phyloP scores from a whole-genome alignment of 2,888 invertebrate species.

The Bibio marci region DNA sequence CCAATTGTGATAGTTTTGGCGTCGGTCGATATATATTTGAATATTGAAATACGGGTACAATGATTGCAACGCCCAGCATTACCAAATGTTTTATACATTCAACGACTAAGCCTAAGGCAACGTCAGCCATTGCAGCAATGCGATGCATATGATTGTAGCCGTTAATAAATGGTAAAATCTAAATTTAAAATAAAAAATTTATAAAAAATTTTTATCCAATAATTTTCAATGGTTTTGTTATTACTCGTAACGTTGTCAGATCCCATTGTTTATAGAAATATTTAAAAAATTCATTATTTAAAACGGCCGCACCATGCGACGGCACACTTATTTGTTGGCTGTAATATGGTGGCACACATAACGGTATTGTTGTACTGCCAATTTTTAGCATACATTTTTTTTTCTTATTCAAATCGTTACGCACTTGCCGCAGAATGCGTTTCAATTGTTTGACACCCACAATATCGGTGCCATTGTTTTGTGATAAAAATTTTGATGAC shows the following conservation, averaged over 20 bases:
- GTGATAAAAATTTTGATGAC: constrained; percentile 55
- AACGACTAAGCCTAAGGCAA: constrained; percentile 64
- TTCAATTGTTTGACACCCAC: constrained; percentile 35
- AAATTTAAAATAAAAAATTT: constrained; percentile 2
- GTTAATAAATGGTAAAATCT: constrained; percentile 64
- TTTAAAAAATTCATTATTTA: constrained; percentile 47
- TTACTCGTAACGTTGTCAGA: constrained; percentile 63
- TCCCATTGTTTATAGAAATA: constrained; percentile 60
- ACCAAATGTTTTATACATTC: constrained; percentile 66
- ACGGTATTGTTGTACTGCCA: constrained; percentile 53
- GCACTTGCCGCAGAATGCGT: constrained; percentile 44
- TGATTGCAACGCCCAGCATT: constrained; percentile 54
- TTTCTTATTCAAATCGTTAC: constrained; percentile 49
- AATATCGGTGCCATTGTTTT: constrained; percentile 35
- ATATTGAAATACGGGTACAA: constrained; percentile 67
- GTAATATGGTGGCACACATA: constrained; percentile 54
- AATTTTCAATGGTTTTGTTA: constrained; percentile 4
- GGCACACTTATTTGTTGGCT: constrained; percentile 53
- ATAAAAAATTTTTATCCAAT: not conserved
- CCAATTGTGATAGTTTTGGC: constrained; percentile 47
- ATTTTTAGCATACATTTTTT: constrained; percentile 44
- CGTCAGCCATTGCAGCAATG: constrained; percentile 62
- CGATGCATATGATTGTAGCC: constrained; percentile 66
- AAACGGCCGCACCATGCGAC: constrained; percentile 66
- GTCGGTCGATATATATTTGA: constrained; percentile 61